Base-by-base conservation (phyloP, 1,140 invertebrate genomes). In the Panagrolaimus sp. region DNA sequence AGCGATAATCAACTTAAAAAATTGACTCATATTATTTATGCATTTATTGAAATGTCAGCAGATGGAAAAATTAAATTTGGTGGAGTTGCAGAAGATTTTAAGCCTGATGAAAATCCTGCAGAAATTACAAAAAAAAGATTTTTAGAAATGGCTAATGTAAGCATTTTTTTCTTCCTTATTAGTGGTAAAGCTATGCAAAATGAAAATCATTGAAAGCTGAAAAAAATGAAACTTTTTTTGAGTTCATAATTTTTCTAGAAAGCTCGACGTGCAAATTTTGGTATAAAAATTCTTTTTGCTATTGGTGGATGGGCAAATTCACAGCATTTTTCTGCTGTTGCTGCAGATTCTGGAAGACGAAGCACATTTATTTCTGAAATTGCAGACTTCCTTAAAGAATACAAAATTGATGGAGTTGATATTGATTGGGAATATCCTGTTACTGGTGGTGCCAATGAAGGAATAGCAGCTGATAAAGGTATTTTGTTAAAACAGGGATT, bases 341-440 rank as follows among this genome's bases (percentile, higher is more conserved):
- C 70, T 0, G 57, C 72, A 20, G 66, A 71, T 63, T 45, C 69
- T 42, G 46, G 43, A 61, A 66, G 13, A 27, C 65, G 69, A 63
- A 61, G 53, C 7, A 65, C 68, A 16, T 68, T 77, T 45, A 74
- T 77, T 46, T 16, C 31, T 8, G 46, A 66, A 16, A 71, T 74
- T 9, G 11, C 70, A 20, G 16, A 43, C 23, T 38, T 61, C 27
- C 25, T 74, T 16, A 65, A 70, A 42, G 25, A 68, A 20, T 68
- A 72, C 38, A 64, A 66, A 9, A 67, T 74, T 25, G 72, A 74
- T 27, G 73, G 73, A 27, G 65, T 74, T 23, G 73, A 74, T 44
- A 65, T 74, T 20, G 73, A 74, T 61, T 74, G 73, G 73, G 91
- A 93, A 82, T 92, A 92, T 82, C 91, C 91, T 11, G 87, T 85